Evolutionary conservation across 2,797 vertebrate genomes (phyloP).

Genomic region (Squalus acanthias): DNA sequence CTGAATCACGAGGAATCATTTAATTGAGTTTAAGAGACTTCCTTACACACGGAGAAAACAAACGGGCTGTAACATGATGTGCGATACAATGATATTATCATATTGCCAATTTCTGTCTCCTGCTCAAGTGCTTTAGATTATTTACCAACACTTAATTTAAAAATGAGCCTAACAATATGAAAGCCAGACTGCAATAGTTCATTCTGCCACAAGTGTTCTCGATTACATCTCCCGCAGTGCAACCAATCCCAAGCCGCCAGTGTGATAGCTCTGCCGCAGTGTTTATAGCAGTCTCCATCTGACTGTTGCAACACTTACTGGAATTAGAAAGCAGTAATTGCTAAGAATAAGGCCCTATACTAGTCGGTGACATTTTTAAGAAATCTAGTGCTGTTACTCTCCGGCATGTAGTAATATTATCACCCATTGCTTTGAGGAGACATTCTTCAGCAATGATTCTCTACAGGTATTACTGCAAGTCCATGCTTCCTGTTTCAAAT

Average conservation of each 20-base stretch:
- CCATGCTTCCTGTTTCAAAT: not conserved
- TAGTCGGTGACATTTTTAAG: not conserved
- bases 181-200: not conserved
- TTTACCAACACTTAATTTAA: not conserved
- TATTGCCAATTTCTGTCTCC: not conserved
- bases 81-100: not conserved
- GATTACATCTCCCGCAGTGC: not conserved
- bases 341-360: not conserved
- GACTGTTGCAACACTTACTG: no score
- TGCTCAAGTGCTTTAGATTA: not conserved
- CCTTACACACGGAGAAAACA: not conserved
- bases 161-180: not conserved
- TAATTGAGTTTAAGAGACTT: no score
- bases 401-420: not conserved
- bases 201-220: slow-evolving; percentile 12
- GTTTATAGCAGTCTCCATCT: not conserved
- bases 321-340: not conserved
- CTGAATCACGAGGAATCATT: no score
- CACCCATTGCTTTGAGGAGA: not conserved
- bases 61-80: not conserved
- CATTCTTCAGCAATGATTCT: not conserved
- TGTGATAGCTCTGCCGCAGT: not conserved
- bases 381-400: not conserved
- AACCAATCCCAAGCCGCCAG: not conserved
- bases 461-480: not conserved